These are phyloP conservation scores for Eunapius fragilis DNA, from an alignment of 37 sponge, comb jelly and placozoan genomes.

Conservation along the genomic window DNA sequence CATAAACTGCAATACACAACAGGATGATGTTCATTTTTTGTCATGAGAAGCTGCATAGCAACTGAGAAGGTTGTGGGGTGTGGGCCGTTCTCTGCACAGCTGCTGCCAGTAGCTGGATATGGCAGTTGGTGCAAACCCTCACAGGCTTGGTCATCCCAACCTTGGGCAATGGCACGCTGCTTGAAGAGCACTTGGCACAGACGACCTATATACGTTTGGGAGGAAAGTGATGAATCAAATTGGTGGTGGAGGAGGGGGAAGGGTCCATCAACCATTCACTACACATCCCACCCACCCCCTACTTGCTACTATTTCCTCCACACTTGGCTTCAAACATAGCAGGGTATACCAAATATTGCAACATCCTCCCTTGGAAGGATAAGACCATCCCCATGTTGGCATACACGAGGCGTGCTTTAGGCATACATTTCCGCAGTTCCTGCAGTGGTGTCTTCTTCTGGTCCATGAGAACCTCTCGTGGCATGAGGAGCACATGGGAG, in stretches of 20 bases:
- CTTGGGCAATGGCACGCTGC: slow-evolving; percentile 55
- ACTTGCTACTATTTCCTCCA: not conserved
- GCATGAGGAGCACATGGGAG: slow-evolving; percentile 43
- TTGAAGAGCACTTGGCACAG: slow-evolving; percentile 65
- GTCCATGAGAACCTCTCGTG: slow-evolving; percentile 59
- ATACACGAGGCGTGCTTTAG: too few relatives aligned
- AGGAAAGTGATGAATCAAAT: not conserved
- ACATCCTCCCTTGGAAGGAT: too few relatives aligned
- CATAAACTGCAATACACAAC: too few relatives aligned
- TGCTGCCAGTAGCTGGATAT: slow-evolving; percentile 43
- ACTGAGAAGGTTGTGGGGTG: not conserved
- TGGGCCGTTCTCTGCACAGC: not conserved
- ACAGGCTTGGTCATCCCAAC: slow-evolving; percentile 47
- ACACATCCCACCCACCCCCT: not conserved
- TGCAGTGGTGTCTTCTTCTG: slow-evolving; percentile 78
- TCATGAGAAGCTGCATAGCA: too few relatives aligned
- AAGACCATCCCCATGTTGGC: too few relatives aligned
- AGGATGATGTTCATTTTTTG: too few relatives aligned
- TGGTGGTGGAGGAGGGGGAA: too few relatives aligned
- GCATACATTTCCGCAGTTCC: slow-evolving; percentile 77
- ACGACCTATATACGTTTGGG: slow-evolving; percentile 70
- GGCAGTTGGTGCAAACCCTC: slow-evolving; percentile 71
- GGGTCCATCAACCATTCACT: too few relatives aligned
- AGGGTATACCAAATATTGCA: too few relatives aligned
- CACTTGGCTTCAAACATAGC: not conserved